Conservation (phyloP, 2,113 vertebrate species). For the Pygoscelis antarcticus region DNA sequence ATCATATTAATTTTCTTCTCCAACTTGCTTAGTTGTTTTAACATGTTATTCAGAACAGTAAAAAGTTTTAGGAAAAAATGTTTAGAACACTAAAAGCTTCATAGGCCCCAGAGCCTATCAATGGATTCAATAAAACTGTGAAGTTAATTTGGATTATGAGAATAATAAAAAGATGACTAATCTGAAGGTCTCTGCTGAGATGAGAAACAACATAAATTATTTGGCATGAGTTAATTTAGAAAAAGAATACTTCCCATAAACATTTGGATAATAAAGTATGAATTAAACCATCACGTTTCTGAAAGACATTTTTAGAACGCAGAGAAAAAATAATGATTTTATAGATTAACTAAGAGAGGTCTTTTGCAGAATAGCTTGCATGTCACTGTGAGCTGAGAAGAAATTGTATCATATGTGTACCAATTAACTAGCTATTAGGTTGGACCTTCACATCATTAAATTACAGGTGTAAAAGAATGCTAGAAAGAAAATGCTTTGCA, state of each 20-base stretch:
- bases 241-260: neutral
- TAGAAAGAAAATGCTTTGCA: neutral
- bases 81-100: conserved; percentile 3
- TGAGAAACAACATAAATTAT: neutral
- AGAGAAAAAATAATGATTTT: neutral
- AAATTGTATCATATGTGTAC: neutral
- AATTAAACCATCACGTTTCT: neutral
- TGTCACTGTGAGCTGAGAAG: neutral
- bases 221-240: neutral
- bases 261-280: conserved; percentile 7
- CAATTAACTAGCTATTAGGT: neutral
- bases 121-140: neutral
- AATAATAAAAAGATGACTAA: conserved; percentile 43
- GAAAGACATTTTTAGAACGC: neutral
- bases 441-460: neutral
- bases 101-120: neutral
- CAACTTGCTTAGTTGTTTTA: neutral
- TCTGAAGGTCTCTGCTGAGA: conserved; percentile 3
- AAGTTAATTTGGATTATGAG: conserved; percentile 21
- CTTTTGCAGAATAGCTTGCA: neutral
- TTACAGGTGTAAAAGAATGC: neutral
- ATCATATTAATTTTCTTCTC: neutral
- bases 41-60: neutral
- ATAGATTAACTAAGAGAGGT: neutral
- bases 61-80: neutral